Percentiles rank a stretch among this genome's conserved stretches.
phyloP scores from a whole-genome alignment of 2,113 vertebrate genomes.

The Calidris pugnax region DNA sequence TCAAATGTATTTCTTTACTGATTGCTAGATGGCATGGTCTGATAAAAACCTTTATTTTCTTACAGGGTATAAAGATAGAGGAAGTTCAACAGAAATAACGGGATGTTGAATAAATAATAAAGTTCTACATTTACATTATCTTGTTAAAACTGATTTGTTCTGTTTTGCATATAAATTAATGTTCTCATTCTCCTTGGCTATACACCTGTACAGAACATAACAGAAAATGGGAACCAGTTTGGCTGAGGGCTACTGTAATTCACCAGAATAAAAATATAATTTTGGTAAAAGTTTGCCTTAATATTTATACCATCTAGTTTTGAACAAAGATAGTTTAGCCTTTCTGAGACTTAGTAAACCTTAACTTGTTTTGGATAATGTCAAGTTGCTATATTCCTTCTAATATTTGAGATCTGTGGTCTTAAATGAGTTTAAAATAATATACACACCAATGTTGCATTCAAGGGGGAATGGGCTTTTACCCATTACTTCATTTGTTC shows the following conservation, averaged over 20 bases:
- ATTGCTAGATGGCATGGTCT: not conserved
- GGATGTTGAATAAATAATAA: not conserved
- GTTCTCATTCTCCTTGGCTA: not conserved
- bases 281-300: not conserved
- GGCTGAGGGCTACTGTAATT: not conserved
- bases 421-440: not conserved
- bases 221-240: not conserved
- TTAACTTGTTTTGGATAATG: not conserved
- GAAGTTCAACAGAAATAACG: not conserved
- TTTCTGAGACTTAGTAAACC: not conserved
- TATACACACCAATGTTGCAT: rapidly evolving
- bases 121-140: not conserved
- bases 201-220: not conserved
- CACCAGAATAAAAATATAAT: not conserved
- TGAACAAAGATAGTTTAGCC: not conserved
- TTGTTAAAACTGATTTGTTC: not conserved
- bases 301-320: not conserved
- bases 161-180: not conserved
- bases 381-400: not conserved
- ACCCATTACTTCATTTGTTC: not conserved
- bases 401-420: not conserved
- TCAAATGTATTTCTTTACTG: not conserved
- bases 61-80: not conserved
- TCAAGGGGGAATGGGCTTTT: not conserved
- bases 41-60: not conserved